A percentile compares a stretch with the other conserved stretches of the same genome.
phyloP scores from a whole-genome alignment of 2,888 invertebrate genomes.

The Acanthacorydalis orientalis region DNA sequence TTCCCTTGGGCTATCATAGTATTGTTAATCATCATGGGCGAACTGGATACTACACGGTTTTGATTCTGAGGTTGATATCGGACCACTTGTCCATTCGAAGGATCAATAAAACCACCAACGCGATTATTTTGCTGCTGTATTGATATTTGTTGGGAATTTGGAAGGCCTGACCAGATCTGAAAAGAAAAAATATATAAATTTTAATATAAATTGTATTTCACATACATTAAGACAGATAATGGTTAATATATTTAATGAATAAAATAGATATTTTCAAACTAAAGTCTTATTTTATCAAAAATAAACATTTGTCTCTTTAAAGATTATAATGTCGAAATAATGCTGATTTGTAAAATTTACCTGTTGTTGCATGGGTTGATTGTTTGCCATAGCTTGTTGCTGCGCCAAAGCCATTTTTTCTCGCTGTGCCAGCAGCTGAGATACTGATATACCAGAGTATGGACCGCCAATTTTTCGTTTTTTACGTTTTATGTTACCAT shows the following conservation, averaged over 20 bases:
- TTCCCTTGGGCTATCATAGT: constrained; percentile 22
- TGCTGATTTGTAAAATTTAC: constrained; percentile 6
- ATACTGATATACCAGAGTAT: constrained; percentile 42
- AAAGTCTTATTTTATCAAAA: no score
- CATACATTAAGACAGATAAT: no score
- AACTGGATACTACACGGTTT: constrained; percentile 13
- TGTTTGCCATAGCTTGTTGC: constrained; percentile 22
- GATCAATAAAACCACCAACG: constrained; percentile 10
- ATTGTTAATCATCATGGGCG: constrained; percentile 14
- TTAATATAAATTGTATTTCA: neutral
- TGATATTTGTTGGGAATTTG: constrained; percentile 1
- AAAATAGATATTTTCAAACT: constrained; percentile 1
- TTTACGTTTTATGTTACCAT: constrained; percentile 41
- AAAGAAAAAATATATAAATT: constrained; percentile 7
- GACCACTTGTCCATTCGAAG: constrained; percentile 18
- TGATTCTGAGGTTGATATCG: constrained; percentile 24
- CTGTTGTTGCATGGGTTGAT: constrained; percentile 22
- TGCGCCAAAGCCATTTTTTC: constrained; percentile 37
- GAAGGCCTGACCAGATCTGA: constrained; percentile 17
- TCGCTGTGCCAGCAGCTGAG: constrained; percentile 47
- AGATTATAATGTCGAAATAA: constrained; percentile 2
- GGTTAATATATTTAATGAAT: constrained; percentile 3
- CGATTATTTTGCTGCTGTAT: constrained; percentile 10
- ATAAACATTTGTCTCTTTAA: no score
- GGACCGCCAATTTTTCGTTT: constrained; percentile 41